Evolutionary conservation across 2,888 invertebrate genomes (phyloP), one percentile per base, ranked within the genome.

Genomic region (Muschampia plurimacula): DNA sequence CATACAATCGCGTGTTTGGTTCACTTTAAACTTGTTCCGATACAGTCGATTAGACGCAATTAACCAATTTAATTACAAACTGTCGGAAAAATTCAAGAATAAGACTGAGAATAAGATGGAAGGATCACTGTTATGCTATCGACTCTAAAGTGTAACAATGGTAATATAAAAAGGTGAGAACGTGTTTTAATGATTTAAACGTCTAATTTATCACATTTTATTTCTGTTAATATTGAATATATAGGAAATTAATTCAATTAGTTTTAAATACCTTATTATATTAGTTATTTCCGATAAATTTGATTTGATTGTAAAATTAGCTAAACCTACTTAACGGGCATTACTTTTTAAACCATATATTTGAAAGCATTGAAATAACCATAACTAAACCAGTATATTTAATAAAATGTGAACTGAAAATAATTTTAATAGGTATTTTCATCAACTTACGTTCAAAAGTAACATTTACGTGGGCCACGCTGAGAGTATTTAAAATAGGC

Each of bases 1-100:
- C 79, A 79, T 79, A 79, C 74, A 68, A 78, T 84, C 76, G 84
- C 86, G 82, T 86, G 84, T 72, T 72, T 63, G 36, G 57, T 74
- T 75, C 62, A 69, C 74, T 72, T 62, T 52, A 52, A 65, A 66
- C 57, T 78, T 82, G 83, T 89, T 88, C 87, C 88, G 89, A 87
- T 84, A 84, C 86, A 79, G 85, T 46, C 86, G 86, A 91, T 91
- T 91, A 88, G 83, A 76, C 83, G 77, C 89, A 88, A 90, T 91
- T 88, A 89, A 82, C 77, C 77, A 79, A 69, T 80, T 72, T 88
- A 88, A 89, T 90, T 86, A 83, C 82, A 80, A 84, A 68, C 74
- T 69, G 84, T 79, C 83, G 86, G 86, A 86, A 90, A 89, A 90
- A 87, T 84, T 84, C 73, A 83, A 78, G 74, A 71, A 79, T 78